Conservation (phyloP, 2,113 vertebrate genomes). For the Ornithorhynchus anatinus region DNA sequence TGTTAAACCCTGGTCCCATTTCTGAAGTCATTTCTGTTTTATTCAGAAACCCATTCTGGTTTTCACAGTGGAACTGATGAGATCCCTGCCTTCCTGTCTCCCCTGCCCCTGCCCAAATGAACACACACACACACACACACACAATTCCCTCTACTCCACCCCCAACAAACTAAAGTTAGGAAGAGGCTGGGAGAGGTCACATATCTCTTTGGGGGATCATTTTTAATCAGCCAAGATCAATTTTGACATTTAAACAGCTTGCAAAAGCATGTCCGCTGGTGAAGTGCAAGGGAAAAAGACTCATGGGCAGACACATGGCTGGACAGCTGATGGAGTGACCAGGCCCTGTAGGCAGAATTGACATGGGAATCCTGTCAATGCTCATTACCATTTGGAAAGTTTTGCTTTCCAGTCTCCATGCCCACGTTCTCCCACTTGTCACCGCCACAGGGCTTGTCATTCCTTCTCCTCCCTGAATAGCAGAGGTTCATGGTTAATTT, state of each 20-base stretch:
- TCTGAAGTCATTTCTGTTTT: no score
- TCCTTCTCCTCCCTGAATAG: constrained; percentile 31
- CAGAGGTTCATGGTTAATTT: no score
- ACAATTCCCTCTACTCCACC: no score
- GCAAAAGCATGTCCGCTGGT: constrained; percentile 6
- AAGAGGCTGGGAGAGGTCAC: background rate
- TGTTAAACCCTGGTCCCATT: no score
- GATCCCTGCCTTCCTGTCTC: background rate
- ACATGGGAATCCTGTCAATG: constrained; percentile 37
- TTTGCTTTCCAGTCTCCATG: constrained; percentile 16
- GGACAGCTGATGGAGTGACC: constrained; percentile 15
- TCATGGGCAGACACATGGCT: background rate
- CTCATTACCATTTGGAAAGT: constrained; percentile 29
- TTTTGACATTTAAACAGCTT: background rate
- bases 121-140: no score
- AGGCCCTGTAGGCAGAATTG: background rate
- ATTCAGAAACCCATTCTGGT: no score
- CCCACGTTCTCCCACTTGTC: constrained; percentile 8
- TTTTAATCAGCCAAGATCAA: constrained; percentile 24
- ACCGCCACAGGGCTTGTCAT: constrained; percentile 30
- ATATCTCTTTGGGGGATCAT: background rate
- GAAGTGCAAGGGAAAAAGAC: background rate
- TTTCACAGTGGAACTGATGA: no score
- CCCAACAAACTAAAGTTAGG: no score
- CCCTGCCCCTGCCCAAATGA: background rate